Percentiles rank a stretch among this genome's conserved stretches.
Evolutionary conservation across 2,797 vertebrate genomes (phyloP).

Genomic region (Acanthornis magna): DNA sequence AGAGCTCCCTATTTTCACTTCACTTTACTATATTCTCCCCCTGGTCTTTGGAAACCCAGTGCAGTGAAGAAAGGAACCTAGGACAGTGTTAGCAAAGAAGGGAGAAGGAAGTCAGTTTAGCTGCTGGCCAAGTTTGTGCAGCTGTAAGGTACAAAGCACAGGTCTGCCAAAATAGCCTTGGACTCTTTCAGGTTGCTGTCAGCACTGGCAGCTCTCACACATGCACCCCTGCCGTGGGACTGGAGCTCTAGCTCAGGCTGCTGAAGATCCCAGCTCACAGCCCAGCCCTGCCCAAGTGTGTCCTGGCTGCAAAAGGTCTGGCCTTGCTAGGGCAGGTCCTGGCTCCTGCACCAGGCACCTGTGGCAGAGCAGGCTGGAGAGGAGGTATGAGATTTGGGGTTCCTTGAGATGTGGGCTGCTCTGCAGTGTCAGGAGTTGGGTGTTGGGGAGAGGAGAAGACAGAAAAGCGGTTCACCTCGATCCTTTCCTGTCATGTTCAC

Average conservation of each 20-base stretch:
- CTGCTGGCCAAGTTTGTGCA: not conserved
- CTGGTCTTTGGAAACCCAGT: not conserved
- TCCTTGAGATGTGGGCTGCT: not conserved
- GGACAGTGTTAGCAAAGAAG: not conserved
- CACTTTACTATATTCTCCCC: accelerated
- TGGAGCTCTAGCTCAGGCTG: not conserved
- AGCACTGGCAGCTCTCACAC: not conserved
- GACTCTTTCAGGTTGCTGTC: not conserved
- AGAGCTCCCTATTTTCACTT: not conserved
- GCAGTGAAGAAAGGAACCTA: not conserved
- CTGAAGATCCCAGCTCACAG: not conserved
- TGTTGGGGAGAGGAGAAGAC: not conserved
- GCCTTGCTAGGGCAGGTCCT: not conserved
- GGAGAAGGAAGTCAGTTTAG: not conserved
- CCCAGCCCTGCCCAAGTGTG: not conserved
- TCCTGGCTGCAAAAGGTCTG: not conserved
- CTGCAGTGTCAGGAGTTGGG: not conserved
- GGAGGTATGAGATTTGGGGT: not conserved
- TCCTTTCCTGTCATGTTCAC: not conserved
- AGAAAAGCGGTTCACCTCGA: not conserved
- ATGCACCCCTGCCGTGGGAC: accelerated
- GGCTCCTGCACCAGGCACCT: not conserved
- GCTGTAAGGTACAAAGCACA: not conserved
- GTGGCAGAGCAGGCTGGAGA: not conserved
- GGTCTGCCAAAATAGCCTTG: not conserved